These are phyloP conservation scores for Anticlea derivata DNA, from an alignment of 2,888 invertebrate species.

Conservation along the genomic window DNA sequence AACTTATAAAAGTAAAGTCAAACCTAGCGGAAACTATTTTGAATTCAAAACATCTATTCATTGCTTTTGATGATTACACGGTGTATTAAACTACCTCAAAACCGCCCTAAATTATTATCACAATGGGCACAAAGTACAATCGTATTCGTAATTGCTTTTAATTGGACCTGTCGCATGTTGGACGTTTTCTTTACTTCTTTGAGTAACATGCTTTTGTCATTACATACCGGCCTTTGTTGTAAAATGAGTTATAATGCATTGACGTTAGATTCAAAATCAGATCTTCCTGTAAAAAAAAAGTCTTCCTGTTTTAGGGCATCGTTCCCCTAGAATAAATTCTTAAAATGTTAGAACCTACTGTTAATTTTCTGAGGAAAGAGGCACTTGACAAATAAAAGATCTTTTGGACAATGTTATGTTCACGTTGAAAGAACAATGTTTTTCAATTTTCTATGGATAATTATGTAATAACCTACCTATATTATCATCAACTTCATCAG, in stretches of 20 bases:
- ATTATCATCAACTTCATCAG: too few species aligned
- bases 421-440: too few species aligned
- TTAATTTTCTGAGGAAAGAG: too few species aligned
- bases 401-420: too few species aligned
- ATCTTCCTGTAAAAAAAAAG: too few species aligned
- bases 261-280: not conserved
- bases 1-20: slow-evolving; percentile 36
- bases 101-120: slow-evolving; percentile 47
- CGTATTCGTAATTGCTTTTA: slow-evolving; percentile 56
- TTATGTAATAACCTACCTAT: too few species aligned
- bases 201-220: slow-evolving; percentile 9
- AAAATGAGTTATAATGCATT: not conserved
- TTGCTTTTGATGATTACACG: slow-evolving; percentile 53
- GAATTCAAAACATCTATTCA: slow-evolving; percentile 49
- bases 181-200: slow-evolving; percentile 37
- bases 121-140: slow-evolving; percentile 53
- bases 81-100: slow-evolving; percentile 50
- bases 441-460: too few species aligned
- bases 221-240: not conserved
- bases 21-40: slow-evolving; percentile 48
- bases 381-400: too few species aligned
- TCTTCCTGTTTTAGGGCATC: too few species aligned
- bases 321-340: too few species aligned
- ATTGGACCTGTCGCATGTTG: slow-evolving; percentile 58
- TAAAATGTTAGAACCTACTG: too few species aligned